Percentiles rank a stretch among this genome's conserved stretches.
These are phyloP conservation scores for Notodonta ziczac DNA, from an alignment of 2,888 invertebrate genomes.

Conservation along the genomic window DNA sequence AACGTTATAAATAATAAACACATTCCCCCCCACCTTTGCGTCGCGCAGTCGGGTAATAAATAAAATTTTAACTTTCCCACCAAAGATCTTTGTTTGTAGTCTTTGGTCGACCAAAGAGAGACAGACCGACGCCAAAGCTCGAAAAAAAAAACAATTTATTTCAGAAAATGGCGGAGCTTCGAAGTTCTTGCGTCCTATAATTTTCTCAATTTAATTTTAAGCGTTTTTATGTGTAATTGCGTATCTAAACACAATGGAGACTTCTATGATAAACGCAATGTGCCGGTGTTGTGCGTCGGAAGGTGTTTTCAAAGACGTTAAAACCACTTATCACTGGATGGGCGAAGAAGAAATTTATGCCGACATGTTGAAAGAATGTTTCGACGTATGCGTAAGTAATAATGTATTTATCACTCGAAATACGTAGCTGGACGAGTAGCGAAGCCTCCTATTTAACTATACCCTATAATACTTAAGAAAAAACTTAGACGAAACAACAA, in stretches of 20 bases:
- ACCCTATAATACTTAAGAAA: no score
- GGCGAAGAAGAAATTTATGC: constrained; percentile 74
- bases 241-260: constrained; percentile 58
- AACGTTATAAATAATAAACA: no score
- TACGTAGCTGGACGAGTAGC: neutral
- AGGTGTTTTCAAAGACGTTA: constrained; percentile 73
- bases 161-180: constrained; percentile 66
- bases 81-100: no score
- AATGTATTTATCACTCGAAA: neutral
- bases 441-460: neutral
- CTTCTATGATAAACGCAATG: constrained; percentile 58
- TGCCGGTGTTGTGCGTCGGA: constrained; percentile 79
- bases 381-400: constrained; percentile 69
- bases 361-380: constrained; percentile 76
- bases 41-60: no score
- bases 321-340: constrained; percentile 72
- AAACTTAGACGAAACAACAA: no score
- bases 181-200: constrained; percentile 47
- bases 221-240: constrained; percentile 35
- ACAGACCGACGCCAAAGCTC: neutral
- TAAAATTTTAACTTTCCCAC: no score
- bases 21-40: no score
- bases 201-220: constrained; percentile 14
- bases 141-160: neutral
- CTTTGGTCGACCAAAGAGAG: neutral